Conservation (phyloP, 2,797 vertebrate species). For the Tadarida brasiliensis region DNA sequence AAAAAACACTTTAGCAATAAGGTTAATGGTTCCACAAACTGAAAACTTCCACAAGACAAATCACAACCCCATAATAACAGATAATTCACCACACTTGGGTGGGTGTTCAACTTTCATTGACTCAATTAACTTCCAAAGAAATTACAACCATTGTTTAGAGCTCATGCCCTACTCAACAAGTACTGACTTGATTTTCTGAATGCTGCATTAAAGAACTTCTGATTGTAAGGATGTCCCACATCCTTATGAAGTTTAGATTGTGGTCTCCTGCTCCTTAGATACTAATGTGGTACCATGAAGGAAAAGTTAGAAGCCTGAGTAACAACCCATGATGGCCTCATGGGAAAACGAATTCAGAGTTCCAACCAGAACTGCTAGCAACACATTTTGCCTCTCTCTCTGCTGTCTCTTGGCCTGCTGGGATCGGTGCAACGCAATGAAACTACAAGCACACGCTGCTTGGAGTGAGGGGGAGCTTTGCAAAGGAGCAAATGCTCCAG, state of each 20-base stretch:
- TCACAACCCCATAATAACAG: background rate
- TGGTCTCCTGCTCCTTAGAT: background rate
- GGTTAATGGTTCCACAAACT: background rate
- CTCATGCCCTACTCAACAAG: background rate
- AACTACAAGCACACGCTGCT: too few relatives aligned
- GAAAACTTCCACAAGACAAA: slow-evolving; percentile 26
- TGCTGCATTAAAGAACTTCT: background rate
- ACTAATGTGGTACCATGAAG: background rate
- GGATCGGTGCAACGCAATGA: too few relatives aligned
- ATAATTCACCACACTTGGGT: slow-evolving; percentile 5
- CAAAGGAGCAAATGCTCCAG: too few relatives aligned
- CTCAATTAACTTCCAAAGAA: background rate
- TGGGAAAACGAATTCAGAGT: background rate
- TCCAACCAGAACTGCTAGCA: background rate
- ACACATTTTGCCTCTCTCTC: background rate
- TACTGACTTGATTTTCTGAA: background rate
- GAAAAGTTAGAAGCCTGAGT: background rate
- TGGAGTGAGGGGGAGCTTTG: too few relatives aligned
- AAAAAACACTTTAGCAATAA: background rate
- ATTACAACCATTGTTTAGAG: background rate
- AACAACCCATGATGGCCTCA: background rate
- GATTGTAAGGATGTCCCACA: background rate
- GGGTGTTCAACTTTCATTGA: background rate
- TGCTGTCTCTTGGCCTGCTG: too few relatives aligned
- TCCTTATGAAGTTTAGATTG: background rate